A percentile compares a stretch with the other conserved stretches of the same genome.
Conservation (phyloP, 1,140 invertebrate species). For the Bombyx mandarina region DNA sequence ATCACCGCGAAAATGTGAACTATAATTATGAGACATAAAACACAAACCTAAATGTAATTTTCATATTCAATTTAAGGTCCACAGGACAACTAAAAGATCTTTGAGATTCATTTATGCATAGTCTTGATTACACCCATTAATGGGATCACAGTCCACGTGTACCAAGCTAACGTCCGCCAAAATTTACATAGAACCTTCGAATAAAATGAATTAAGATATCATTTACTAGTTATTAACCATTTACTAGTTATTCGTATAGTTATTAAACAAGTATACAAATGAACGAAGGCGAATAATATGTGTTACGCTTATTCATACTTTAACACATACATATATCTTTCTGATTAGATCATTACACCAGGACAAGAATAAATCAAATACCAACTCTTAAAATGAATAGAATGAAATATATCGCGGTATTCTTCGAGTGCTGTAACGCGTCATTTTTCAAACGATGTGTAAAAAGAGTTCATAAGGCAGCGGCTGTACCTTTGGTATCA, state of each 20-base stretch:
- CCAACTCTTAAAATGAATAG: no score
- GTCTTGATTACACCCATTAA: conserved; percentile 31
- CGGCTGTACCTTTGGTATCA: not conserved
- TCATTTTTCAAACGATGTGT: no score
- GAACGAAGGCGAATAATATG: no score
- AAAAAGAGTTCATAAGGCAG: no score
- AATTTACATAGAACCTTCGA: conserved; percentile 48
- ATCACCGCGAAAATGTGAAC: no score
- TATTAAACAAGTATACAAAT: no score
- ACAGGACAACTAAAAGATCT: conserved; percentile 33
- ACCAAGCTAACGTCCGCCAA: conserved; percentile 31
- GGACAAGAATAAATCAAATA: no score
- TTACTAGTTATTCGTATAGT: not conserved
- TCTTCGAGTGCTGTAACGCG: no score
- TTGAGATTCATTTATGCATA: conserved; percentile 57
- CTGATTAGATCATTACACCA: no score
- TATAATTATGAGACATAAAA: conserved; percentile 11
- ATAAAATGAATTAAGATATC: conserved; percentile 16
- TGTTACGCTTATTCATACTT: no score
- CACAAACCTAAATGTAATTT: conserved; percentile 30
- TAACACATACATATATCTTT: no score
- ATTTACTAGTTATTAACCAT: not conserved
- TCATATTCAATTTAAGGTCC: conserved; percentile 35
- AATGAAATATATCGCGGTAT: no score
- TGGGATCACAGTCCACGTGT: conserved; percentile 22